Evolutionary conservation across 2,113 vertebrate genomes (phyloP), one percentile per base, ranked within the genome.

Genomic region (Leptobrachium leishanense): DNA sequence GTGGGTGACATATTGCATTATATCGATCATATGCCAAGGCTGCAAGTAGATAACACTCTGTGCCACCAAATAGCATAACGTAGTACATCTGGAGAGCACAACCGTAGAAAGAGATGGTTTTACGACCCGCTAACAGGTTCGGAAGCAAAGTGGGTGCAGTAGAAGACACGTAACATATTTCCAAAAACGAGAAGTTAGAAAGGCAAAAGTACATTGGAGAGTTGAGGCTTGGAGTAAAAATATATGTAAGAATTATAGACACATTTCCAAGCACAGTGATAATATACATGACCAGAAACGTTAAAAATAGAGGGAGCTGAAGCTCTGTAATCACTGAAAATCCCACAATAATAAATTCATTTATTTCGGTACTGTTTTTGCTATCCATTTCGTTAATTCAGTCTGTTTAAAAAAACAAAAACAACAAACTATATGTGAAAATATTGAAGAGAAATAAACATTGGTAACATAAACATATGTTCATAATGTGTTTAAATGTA

Each of bases 1-100:
- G 74, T 50, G 74, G 74, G 31, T 68, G 44, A 11, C 63, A 76
- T 54, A 76, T 76, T 11, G 74, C 63, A 11, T 55, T 53, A 68
- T 76, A 76, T 5, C 74, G 74, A 42, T 76, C 74, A 55, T 55
- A 76, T 2, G 64, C 74, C 74, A 76, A 54, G 39, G 64, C 74
- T 31, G 64, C 74, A 12, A 70, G 68, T 10, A 70, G 12, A 31
- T 70, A 74, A 9, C 59, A 74, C 59, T 74, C 72, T 11, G 43
- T 66, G 2, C 69, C 62, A 43, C 20, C 77, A 2, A 65, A 55
- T 2, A 66, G 5, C 5, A 41, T 11, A 6, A 66, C 2, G 43
- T 43, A 55, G n/a, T 72, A 79, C 77, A 79, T 55, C 13, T 79
- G 77, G 2, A 66, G 4, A 42, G 43, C 43, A n/a, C 76, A 78